Percentiles rank a stretch among this genome's conserved stretches.
These are phyloP conservation scores for Cebus imitator DNA, from an alignment of 2,113 vertebrate species.

Conservation along the genomic window DNA sequence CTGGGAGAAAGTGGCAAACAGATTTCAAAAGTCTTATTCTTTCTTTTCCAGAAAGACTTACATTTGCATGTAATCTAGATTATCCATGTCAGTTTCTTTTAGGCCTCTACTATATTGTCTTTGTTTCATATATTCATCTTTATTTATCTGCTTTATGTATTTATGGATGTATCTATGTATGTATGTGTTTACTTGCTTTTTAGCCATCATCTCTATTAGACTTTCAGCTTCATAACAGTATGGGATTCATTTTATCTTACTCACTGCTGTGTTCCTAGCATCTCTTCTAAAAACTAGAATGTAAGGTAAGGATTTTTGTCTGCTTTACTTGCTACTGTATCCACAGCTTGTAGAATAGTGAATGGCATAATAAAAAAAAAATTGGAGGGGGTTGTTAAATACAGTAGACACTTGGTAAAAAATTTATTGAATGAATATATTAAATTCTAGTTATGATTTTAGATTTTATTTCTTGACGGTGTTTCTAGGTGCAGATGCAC, in stretches of 20 bases:
- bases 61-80: not conserved
- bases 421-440: not conserved
- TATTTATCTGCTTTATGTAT: not conserved
- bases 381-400: not conserved
- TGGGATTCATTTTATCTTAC: not conserved
- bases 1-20: not conserved
- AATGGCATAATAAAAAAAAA: not conserved
- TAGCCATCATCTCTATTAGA: not conserved
- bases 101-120: fast-evolving
- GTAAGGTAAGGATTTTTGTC: not conserved
- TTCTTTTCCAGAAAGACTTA: not conserved
- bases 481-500: not conserved
- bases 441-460: not conserved
- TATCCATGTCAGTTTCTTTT: not conserved
- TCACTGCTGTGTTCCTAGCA: not conserved
- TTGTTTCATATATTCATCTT: not conserved
- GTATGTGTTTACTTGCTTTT: not conserved
- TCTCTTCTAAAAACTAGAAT: not conserved
- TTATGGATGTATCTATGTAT: not conserved
- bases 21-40: not conserved
- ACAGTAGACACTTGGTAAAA: not conserved
- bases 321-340: not conserved
- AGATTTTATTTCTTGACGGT: not conserved
- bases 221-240: no score
- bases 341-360: not conserved